A percentile compares a stretch with the other conserved stretches of the same genome.
Evolutionary conservation across 2,113 vertebrate genomes (phyloP).

Genomic region (Nettapus auritus): DNA sequence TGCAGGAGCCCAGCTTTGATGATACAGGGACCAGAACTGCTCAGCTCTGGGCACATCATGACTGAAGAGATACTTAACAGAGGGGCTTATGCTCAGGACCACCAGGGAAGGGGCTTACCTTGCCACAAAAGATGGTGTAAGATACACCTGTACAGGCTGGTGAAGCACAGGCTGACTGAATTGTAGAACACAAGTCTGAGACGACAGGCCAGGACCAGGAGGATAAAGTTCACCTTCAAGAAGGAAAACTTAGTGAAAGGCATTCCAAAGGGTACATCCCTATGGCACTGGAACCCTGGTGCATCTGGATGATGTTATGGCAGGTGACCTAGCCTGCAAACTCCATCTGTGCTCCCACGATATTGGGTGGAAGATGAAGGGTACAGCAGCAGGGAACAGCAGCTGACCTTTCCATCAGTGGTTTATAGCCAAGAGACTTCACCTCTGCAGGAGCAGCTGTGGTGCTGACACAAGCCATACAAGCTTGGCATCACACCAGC

Average conservation of each 20-base stretch:
- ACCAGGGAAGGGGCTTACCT: background rate
- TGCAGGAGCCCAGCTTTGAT: background rate
- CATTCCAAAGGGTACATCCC: background rate
- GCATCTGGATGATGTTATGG: background rate
- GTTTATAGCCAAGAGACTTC: background rate
- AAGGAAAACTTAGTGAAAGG: background rate
- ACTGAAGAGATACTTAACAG: background rate
- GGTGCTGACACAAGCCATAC: accelerated
- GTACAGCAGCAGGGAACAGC: background rate
- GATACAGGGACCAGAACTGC: background rate
- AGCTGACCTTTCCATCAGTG: background rate
- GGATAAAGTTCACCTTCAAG: background rate
- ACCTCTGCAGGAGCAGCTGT: background rate
- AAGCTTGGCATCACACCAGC: too few species aligned
- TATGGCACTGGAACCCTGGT: background rate
- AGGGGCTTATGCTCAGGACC: background rate
- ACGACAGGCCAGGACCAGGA: background rate
- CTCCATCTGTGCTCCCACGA: background rate
- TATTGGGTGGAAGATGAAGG: background rate
- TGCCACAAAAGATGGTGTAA: background rate
- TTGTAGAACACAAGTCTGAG: too few species aligned
- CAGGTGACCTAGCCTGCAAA: background rate
- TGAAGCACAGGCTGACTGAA: background rate
- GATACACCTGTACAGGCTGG: background rate
- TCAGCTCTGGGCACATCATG: background rate